Base-by-base conservation (phyloP, 1,140 invertebrate genomes). In the Arion vulgaris region DNA sequence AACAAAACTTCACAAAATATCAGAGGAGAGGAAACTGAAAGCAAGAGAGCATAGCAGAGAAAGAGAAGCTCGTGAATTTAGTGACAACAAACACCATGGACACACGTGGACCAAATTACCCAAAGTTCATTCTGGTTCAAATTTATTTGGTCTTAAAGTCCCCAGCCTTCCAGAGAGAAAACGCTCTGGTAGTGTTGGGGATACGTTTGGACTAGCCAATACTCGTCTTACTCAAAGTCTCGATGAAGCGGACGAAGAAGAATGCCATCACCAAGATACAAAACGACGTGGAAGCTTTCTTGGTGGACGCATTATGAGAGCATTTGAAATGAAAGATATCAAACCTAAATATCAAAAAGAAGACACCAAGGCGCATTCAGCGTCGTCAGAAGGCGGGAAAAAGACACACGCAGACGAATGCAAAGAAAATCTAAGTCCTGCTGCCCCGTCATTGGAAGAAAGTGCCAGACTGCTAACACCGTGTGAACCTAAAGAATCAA, bases 151-250 rank as follows among this genome's bases (percentile, higher is more conserved):
- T 15, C 83, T 91, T 19, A 85, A 83, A 68, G 88, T 90, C 36
- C 89, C 87, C 28, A 80, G 41, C 15, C 76, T 90, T n/a, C 85
- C 85, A 45, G 89, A 90, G 57, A 85, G 88, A 51, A 89, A 89
- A 81, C 84, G 90, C 49, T 89, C 88, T 7, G 90, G 89, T 0
- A 91, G 90, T 85, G 89, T 89, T n/a, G 90, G 90, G 28, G 88
- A 89, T 84, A 82, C 83, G 17, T 82, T 75, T 74, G 81, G 76
- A 66, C 28, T 81, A 51, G 39, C 71, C 34, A 41, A 66, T 34
- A 57, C 79, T 39, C 45, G 68, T 11, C 81, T 79, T 34, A 81
- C 81, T 0, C 78, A 84, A 39, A 83, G 81, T 34, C 69, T 80
- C 4, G 83, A 85, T 34, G 84, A 86, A 39, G 45, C 71, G 19